Evolutionary conservation across 2,113 vertebrate genomes (phyloP).

Genomic region (Brachypodius melanocephalos): DNA sequence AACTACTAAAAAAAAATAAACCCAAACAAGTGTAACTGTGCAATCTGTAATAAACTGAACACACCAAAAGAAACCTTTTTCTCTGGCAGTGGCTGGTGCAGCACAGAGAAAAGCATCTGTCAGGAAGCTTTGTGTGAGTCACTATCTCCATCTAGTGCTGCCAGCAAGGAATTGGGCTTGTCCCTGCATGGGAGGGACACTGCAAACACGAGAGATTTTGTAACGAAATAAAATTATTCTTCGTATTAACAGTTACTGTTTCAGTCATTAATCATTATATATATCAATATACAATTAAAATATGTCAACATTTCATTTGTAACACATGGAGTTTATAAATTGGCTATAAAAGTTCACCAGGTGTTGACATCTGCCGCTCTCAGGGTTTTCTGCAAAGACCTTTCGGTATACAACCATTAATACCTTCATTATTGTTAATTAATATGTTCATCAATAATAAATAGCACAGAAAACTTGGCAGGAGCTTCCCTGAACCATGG

Average conservation of each 20-base stretch:
- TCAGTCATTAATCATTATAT: not conserved
- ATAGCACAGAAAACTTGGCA: slow-evolving; percentile 19
- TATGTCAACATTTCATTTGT: slow-evolving; percentile 18
- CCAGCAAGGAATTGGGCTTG: not conserved
- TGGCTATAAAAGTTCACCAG: slow-evolving; percentile 10
- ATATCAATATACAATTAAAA: too few relatives aligned
- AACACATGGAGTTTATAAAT: not conserved
- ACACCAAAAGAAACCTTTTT: not conserved
- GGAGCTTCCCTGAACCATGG: not conserved
- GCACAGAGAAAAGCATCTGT: not conserved
- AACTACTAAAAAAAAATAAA: not conserved
- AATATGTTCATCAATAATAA: slow-evolving; percentile 18
- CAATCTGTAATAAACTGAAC: not conserved
- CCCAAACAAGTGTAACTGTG: not conserved
- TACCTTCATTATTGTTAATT: slow-evolving; percentile 18
- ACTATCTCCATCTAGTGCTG: slow-evolving; percentile 81
- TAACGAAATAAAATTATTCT: not conserved
- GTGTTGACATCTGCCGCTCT: slow-evolving; percentile 1
- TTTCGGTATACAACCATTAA: not conserved
- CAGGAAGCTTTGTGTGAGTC: slow-evolving; percentile 43
- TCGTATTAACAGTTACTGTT: not conserved
- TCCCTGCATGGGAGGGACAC: not conserved
- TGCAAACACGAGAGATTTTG: not conserved
- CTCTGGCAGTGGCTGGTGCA: not conserved
- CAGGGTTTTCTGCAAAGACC: not conserved